Conservation (phyloP, 92 coral and sea anemone genomes). For the Epizoanthus ramosus region DNA sequence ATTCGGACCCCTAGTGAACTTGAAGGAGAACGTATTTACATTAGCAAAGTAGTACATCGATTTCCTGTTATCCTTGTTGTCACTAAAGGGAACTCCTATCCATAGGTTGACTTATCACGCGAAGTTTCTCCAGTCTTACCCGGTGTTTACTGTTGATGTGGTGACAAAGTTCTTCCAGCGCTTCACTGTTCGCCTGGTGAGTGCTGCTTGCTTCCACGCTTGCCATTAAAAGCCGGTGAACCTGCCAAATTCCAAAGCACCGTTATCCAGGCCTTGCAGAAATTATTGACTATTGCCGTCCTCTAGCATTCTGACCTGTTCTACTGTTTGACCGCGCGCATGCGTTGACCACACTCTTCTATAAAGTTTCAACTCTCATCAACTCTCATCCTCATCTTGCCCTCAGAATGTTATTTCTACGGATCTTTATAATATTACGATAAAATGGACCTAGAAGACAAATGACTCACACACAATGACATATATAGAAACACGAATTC, state of each 20-base stretch:
- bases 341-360: no score
- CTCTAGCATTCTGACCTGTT: no score
- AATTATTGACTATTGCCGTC: neutral
- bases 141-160: conserved; percentile 85
- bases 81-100: no score
- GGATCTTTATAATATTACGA: neutral
- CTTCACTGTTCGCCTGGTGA: conserved; percentile 62
- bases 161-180: conserved; percentile 74
- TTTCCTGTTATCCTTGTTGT: no score
- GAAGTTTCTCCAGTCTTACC: conserved; percentile 37
- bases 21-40: no score
- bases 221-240: conserved; percentile 83
- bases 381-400: no score
- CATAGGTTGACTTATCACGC: no score
- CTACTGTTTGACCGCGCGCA: no score
- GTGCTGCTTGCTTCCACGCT: conserved; percentile 60
- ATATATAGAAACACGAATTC: neutral
- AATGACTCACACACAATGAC: neutral
- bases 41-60: no score
- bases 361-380: no score
- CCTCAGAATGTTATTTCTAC: no score
- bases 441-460: neutral
- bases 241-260: conserved; percentile 47
- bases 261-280: neutral
- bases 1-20: no score